Conservation (phyloP, 2,888 invertebrate species). For the Craniophora ligustri region DNA sequence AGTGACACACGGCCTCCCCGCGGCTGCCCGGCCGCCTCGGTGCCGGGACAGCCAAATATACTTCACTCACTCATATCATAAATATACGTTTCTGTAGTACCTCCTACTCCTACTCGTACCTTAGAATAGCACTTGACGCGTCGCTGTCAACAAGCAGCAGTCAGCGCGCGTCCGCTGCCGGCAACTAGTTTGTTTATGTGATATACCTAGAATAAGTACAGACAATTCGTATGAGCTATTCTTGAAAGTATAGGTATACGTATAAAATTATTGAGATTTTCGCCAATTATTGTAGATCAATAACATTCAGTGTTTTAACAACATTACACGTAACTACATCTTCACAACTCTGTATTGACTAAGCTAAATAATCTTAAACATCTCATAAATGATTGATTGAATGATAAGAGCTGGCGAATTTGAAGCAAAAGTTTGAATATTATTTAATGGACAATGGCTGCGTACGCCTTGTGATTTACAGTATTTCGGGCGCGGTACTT, state of each 20-base stretch:
- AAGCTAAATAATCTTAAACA: too few species aligned
- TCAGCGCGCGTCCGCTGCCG: not conserved
- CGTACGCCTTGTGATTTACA: not conserved
- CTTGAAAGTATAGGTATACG: too few species aligned
- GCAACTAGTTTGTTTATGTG: too few species aligned
- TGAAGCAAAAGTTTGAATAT: constrained; percentile 5
- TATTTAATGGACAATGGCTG: constrained; percentile 11
- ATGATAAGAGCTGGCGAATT: too few species aligned
- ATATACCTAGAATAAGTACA: too few species aligned
- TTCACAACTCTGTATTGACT: too few species aligned
- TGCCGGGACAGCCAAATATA: constrained; percentile 1
- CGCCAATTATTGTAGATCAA: too few species aligned
- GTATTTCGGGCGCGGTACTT: constrained; percentile 19
- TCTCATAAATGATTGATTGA: too few species aligned
- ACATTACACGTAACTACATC: too few species aligned
- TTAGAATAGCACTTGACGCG: not conserved
- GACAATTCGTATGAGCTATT: too few species aligned
- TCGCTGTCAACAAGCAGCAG: not conserved
- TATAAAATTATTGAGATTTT: too few species aligned
- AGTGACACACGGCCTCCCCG: not conserved
- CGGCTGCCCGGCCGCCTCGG: not conserved
- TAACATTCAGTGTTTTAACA: too few species aligned
- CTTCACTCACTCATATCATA: constrained; percentile 10
- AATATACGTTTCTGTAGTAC: constrained; percentile 27
- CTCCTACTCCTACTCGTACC: not conserved